Percentiles rank a stretch among this genome's conserved stretches.
Evolutionary conservation across 2,113 vertebrate species (phyloP).

Genomic region (Penelope pileata): DNA sequence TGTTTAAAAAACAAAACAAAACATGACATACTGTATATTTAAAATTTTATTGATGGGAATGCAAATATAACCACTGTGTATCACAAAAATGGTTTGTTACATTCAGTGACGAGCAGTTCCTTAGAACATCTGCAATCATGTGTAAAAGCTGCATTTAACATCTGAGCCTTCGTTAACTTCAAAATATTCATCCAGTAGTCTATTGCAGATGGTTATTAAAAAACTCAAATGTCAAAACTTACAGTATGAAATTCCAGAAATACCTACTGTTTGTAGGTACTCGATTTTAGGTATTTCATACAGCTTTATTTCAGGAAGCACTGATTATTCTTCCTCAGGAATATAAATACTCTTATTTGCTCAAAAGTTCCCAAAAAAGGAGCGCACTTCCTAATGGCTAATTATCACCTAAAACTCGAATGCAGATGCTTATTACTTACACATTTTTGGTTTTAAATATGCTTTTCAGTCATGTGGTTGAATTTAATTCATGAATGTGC

Average conservation of each 20-base stretch:
- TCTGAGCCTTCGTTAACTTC: background rate
- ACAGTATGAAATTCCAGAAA: background rate
- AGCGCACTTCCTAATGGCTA: background rate
- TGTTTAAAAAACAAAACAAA: constrained; percentile 18
- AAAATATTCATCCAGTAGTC: background rate
- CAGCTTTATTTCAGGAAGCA: constrained; percentile 21
- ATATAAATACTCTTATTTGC: constrained; percentile 11
- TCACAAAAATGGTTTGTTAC: constrained; percentile 20
- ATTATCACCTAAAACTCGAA: background rate
- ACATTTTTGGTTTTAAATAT: background rate
- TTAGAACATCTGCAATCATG: constrained; percentile 66
- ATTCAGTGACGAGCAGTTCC: constrained; percentile 34
- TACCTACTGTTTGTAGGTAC: background rate
- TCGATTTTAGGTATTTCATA: background rate
- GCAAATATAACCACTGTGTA: constrained; percentile 23
- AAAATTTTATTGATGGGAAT: constrained; percentile 66
- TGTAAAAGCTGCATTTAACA: constrained; percentile 35
- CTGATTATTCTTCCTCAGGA: background rate
- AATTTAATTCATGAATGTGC: constrained; percentile 31
- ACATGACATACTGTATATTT: background rate
- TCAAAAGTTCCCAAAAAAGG: background rate
- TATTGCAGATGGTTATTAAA: background rate
- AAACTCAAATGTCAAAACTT: background rate
- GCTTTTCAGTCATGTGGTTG: constrained; percentile 12
- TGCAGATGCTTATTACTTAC: constrained; percentile 33